Percentiles rank a stretch among this genome's conserved stretches.
phyloP scores from a whole-genome alignment of 2,797 vertebrate genomes.

The Dicrostonyx torquatus region DNA sequence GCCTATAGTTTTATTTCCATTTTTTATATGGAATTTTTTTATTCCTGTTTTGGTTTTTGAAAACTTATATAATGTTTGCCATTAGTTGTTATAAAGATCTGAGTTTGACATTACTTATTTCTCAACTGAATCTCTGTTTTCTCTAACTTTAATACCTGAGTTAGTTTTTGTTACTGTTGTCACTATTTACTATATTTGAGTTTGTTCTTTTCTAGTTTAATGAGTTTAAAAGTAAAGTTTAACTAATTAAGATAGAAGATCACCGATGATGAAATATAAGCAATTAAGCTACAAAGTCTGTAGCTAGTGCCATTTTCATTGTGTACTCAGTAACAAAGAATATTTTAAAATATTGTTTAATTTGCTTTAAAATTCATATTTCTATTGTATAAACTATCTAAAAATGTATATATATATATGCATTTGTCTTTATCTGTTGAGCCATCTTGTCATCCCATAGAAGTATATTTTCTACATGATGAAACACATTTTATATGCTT shows the following conservation, averaged over 20 bases:
- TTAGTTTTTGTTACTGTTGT: neutral
- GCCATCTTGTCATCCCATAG: neutral
- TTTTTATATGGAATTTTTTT: neutral
- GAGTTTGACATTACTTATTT: neutral
- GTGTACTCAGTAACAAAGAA: neutral
- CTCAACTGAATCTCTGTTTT: neutral
- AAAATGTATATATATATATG: neutral
- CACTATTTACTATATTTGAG: neutral
- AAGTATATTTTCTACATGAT: neutral
- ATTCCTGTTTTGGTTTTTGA: neutral
- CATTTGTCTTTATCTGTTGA: neutral
- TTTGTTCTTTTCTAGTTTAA: neutral
- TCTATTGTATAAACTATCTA: neutral
- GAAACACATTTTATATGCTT: neutral
- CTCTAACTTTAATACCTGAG: neutral
- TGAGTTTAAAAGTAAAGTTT: neutral
- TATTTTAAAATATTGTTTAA: neutral
- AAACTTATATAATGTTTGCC: neutral
- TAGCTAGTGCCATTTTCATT: neutral
- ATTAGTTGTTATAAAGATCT: neutral
- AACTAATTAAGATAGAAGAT: neutral
- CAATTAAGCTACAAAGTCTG: neutral
- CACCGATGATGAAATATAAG: neutral
- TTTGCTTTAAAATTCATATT: neutral
- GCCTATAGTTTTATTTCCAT: neutral